These are phyloP conservation scores for Scomberomorus guttatus DNA, from an alignment of 2,797 vertebrate genomes.

Conservation along the genomic window DNA sequence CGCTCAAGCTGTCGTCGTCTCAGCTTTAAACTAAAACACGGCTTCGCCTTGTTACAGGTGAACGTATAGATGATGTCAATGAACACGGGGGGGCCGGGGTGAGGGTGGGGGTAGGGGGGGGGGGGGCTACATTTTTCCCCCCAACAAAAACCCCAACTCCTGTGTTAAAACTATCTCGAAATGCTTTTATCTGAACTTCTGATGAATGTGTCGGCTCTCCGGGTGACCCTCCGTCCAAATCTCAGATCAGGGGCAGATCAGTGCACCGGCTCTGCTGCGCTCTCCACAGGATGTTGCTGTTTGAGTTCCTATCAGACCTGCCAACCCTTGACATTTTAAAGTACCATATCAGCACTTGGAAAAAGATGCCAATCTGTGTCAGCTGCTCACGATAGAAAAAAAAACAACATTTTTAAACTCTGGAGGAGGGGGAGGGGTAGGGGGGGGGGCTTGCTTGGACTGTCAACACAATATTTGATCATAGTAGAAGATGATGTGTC, in stretches of 20 bases:
- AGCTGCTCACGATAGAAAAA: conserved; percentile 8
- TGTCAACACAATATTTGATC: background rate
- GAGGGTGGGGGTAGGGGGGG: too few species aligned
- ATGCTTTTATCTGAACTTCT: background rate
- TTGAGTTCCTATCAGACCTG: conserved; percentile 52
- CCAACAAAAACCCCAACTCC: conserved; percentile 18
- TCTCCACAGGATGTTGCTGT: conserved; percentile 28
- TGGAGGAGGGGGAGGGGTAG: background rate
- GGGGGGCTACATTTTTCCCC: conserved; percentile 22
- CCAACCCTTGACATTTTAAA: conserved; percentile 73
- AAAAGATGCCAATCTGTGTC: conserved; percentile 16
- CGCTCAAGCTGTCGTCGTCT: conserved; percentile 13
- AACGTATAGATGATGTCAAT: background rate
- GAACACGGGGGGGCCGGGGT: too few species aligned
- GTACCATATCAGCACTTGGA: conserved; percentile 59
- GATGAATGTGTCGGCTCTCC: conserved; percentile 14
- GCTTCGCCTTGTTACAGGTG: conserved; percentile 26
- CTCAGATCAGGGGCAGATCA: conserved; percentile 7
- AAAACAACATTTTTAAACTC: background rate
- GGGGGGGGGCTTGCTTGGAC: background rate
- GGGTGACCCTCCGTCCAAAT: conserved; percentile 27
- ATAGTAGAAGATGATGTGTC: background rate
- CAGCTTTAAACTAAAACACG: conserved; percentile 41
- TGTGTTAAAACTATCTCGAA: background rate
- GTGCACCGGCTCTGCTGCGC: conserved; percentile 20